phyloP scores from a whole-genome alignment of 2,888 invertebrate genomes.

The Noctua comes region DNA sequence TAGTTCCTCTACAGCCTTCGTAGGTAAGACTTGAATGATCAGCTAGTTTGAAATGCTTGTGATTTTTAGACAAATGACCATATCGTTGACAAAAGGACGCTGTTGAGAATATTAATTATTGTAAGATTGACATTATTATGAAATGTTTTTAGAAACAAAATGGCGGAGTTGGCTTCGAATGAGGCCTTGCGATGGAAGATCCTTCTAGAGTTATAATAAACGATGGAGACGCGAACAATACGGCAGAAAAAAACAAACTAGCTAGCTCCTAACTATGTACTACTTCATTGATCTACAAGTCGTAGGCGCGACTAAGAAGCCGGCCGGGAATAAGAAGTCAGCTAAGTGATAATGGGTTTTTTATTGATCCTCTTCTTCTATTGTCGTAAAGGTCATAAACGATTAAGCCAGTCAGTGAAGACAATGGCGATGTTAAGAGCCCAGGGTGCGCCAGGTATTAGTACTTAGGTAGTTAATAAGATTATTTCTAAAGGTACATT shows the following conservation, averaged over 20 bases:
- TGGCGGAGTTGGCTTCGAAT: background rate
- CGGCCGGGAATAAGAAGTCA: slow-evolving; percentile 5
- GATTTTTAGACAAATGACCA: background rate
- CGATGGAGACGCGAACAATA: background rate
- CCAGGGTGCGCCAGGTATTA: background rate
- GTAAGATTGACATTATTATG: background rate
- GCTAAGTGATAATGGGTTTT: slow-evolving; percentile 40
- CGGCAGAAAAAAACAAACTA: background rate
- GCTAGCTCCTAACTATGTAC: background rate
- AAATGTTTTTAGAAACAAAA: background rate
- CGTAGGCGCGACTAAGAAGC: background rate
- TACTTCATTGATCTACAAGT: slow-evolving; percentile 7
- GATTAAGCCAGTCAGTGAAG: slow-evolving; percentile 24
- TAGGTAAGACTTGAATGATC: background rate
- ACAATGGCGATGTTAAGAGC: slow-evolving; percentile 18
- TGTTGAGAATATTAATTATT: background rate
- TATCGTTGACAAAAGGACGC: background rate
- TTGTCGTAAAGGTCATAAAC: slow-evolving; percentile 35
- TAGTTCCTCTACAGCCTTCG: too few species aligned
- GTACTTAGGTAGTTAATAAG: background rate
- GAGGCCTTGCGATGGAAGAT: background rate
- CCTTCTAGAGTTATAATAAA: background rate
- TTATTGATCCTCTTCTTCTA: slow-evolving; percentile 36
- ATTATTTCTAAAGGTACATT: background rate
- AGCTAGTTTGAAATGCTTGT: background rate